Base-by-base conservation (phyloP, 2,113 vertebrate genomes). In the Naja naja region DNA sequence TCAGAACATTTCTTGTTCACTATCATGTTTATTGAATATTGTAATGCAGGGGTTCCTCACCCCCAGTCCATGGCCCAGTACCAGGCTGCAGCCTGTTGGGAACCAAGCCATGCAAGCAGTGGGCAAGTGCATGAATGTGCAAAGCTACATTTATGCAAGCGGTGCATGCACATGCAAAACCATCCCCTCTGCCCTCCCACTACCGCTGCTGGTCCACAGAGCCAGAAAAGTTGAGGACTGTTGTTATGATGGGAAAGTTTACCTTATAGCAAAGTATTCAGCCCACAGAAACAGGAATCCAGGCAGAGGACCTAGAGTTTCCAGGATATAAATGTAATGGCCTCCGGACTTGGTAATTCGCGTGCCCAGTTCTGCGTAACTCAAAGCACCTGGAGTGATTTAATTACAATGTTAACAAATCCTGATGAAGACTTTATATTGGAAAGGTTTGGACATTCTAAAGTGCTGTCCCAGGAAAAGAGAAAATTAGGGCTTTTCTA, bases 361-460 rank as follows among this genome's bases (percentile, higher is more conserved):
- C 91, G 98, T 99, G 39, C 98, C 98, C 94, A 99, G 97, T 91
- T 99, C 98, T 92, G 98, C 98, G n/a, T 98, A 99, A 85, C 97
- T 97, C 93, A 99, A 93, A 87, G 98, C 98, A 93, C 98, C 98
- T 99, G 86, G 53, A 95, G 95, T 85, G 93, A 86, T 95, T 95
- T 53, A 88, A 58, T 92, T 94, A 96, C 34, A 91, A 91, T 3
- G 0, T 43, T 8, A 94, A 30, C 47, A 94, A 94, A 94, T 54
- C 8, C 89, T 22, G 27, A 14, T 12, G 43, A 22, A 8, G 25
- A 45, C 87, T 0, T 87, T 4, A 69, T 25, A 20, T 56, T 1
- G 25, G 55, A 69, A 54, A 53, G 85, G 12, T 47, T 43, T 39
- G 49, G 3, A 34, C 16, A 87, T 22, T 14, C 49, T 30, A 34